Evolutionary conservation across 2,797 vertebrate genomes (phyloP).

Genomic region (Mastacembelus armatus): DNA sequence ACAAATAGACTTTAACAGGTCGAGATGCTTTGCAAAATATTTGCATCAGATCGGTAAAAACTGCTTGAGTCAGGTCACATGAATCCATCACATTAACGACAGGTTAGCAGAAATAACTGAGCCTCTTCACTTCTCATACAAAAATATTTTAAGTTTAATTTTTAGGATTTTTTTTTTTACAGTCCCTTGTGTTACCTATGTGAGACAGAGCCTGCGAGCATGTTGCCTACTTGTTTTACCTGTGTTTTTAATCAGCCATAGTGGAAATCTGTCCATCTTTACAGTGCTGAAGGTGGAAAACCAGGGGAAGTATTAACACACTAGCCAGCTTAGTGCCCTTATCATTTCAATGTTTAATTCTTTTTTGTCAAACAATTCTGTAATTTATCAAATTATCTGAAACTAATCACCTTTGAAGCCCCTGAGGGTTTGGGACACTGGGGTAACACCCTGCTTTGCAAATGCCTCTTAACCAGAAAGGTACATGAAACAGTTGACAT

Average conservation of each 20-base stretch:
- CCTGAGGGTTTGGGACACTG: no score
- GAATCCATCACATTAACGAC: background rate
- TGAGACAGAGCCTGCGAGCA: background rate
- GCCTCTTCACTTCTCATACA: background rate
- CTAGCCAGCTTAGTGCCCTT: no score
- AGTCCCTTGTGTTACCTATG: background rate
- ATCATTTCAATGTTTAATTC: no score
- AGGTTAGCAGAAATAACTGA: background rate
- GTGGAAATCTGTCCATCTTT: no score
- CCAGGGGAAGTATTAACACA: background rate
- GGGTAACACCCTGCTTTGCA: no score
- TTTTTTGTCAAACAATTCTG: no score
- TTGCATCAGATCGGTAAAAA: conserved; percentile 1
- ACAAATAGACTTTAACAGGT: background rate
- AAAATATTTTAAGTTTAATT: no score
- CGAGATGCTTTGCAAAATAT: no score
- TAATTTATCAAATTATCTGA: no score
- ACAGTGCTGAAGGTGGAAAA: background rate
- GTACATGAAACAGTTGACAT: background rate
- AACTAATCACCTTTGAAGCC: no score
- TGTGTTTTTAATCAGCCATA: background rate
- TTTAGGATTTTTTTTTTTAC: no score
- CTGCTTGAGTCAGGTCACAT: background rate
- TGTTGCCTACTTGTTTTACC: no score
- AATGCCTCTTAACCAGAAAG: background rate